Percentiles rank a stretch among this genome's conserved stretches.
phyloP scores from a whole-genome alignment of 2,797 vertebrate genomes.

The Australoheros facetus region DNA sequence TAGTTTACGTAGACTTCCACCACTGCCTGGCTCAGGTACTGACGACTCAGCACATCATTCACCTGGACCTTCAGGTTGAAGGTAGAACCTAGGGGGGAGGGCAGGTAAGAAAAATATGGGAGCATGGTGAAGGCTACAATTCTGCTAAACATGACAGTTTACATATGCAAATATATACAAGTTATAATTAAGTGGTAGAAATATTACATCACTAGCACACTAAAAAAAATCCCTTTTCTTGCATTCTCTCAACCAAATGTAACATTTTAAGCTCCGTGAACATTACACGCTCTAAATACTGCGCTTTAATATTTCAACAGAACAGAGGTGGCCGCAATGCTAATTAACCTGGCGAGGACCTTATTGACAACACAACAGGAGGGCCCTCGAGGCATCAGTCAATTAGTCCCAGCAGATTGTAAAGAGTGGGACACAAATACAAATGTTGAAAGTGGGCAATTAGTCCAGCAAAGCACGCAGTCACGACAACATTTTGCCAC shows the following conservation, averaged over 20 bases:
- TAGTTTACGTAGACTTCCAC: conserved; percentile 90
- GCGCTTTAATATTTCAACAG: background rate
- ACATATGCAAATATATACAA: background rate
- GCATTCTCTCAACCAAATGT: background rate
- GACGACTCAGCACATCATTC: conserved; percentile 82
- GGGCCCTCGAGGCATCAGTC: conserved; percentile 10
- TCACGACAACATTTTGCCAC: conserved; percentile 1
- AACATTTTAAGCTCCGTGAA: background rate
- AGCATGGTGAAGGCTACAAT: background rate
- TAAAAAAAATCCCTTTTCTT: background rate
- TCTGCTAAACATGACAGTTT: background rate
- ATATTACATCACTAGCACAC: background rate
- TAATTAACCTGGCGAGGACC: conserved; percentile 23
- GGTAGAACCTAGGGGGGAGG: conserved; percentile 67
- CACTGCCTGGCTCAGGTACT: conserved; percentile 75
- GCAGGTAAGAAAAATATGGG: background rate
- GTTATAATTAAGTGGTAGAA: background rate
- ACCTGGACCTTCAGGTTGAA: conserved; percentile 90
- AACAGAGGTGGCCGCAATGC: conserved; percentile 3
- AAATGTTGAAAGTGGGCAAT: conserved; percentile 8
- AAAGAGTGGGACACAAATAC: conserved; percentile 7
- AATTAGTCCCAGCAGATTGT: conserved; percentile 26
- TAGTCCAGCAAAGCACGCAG: background rate
- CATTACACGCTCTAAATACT: background rate
- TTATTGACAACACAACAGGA: conserved; percentile 18